Conservation (phyloP, 2,113 vertebrate genomes). For the Festucalex cinctus region DNA sequence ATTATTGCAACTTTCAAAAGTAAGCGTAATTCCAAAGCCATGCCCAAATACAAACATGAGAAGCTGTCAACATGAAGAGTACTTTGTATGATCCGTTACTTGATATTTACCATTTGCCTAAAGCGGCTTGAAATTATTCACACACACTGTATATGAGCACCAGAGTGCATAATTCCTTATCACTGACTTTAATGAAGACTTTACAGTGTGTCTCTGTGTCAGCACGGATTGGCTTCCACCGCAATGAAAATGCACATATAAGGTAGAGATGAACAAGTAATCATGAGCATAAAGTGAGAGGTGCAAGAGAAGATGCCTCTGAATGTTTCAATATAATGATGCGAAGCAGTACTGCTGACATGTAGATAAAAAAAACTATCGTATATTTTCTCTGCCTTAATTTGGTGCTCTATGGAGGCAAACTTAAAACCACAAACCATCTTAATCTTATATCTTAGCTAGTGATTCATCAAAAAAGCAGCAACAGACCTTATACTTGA, state of each 20-base stretch:
- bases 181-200: too few relatives aligned
- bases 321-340: constrained; percentile 54
- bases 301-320: constrained; percentile 3
- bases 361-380: constrained; percentile 21
- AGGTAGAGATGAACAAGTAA: neutral
- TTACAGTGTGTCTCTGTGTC: constrained; percentile 23
- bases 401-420: neutral
- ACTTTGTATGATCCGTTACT: constrained; percentile 14
- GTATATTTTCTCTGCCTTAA: neutral
- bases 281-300: neutral
- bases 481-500: neutral
- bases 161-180: constrained; percentile 33
- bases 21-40: neutral
- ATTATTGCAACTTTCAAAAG: too few relatives aligned
- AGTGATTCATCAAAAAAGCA: neutral
- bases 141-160: constrained; percentile 17
- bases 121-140: constrained; percentile 11
- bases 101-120: constrained; percentile 25
- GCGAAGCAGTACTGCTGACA: constrained; percentile 40
- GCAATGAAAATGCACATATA: neutral
- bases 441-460: neutral
- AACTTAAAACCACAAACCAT: neutral
- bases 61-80: neutral
- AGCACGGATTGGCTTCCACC: neutral
- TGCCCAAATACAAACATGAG: neutral